Evolutionary conservation across 2,113 vertebrate species (phyloP), one percentile per base, ranked within the genome.

Genomic region (Otolemur garnettii): DNA sequence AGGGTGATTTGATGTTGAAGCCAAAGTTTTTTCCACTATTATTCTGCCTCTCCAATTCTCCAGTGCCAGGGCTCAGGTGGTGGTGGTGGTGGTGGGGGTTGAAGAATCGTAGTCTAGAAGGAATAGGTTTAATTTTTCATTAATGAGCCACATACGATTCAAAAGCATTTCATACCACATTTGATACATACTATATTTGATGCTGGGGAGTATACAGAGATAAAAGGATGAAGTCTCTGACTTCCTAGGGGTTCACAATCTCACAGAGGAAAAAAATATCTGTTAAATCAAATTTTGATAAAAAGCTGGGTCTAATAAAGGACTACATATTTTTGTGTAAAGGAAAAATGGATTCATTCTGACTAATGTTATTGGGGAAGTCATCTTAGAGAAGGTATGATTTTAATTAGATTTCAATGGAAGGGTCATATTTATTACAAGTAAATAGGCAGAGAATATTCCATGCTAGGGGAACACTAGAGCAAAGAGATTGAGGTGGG

Each of bases 391-490:
- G 75, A 96, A 64, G 3, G 8, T 60, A 21, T 62, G 60, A 78
- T 74, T 94, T 93, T 59, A 88, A 35, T 93, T 93, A 62, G 1
- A 13, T 68, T 96, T 82, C 24, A 93, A 14, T 94, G 19, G 33
- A 80, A 93, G 18, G 10, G 24, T 94, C 57, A 92, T 28, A 74
- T 93, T 93, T 93, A 85, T 95, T 89, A 59, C 9, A 80, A 82
- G 22, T 59, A 92, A 53, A 92, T 7, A 88, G 30, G 66, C 7
- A 55, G 50, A 87, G 78, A 91, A 57, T 12, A 38, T 83, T 53
- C 38, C 9, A 81, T 79, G 30, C 38, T 79, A 84, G 33, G 68
- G 72, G 33, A 87, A 50, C 74, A 14, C 33, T 83, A 26, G 64
- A 64, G 14, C 6, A 68, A 84, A 90, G 33, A 64, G 2, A 90